These are phyloP conservation scores for Paramuricea clavata DNA, from an alignment of 92 coral and sea anemone genomes.

Conservation along the genomic window DNA sequence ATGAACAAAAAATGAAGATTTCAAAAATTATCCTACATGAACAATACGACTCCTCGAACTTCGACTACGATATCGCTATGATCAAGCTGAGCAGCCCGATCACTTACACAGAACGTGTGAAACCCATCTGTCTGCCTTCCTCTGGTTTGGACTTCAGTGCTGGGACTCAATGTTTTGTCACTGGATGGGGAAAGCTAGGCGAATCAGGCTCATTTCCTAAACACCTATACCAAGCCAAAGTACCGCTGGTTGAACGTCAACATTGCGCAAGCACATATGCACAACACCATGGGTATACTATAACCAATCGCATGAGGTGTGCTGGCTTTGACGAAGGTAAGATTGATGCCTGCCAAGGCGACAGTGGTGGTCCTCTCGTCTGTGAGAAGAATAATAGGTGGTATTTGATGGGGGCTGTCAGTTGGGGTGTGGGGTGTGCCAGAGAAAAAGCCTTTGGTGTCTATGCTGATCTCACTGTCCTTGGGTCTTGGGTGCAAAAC, in stretches of 20 bases:
- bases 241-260: conserved; percentile 23
- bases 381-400: conserved; percentile 55
- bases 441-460: conserved; percentile 55
- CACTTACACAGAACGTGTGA: conserved; percentile 66
- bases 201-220: conserved; percentile 25
- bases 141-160: conserved; percentile 20
- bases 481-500: conserved; percentile 50
- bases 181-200: conserved; percentile 21
- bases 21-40: conserved; percentile 60
- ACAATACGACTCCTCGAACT: conserved; percentile 33
- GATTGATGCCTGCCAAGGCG: conserved; percentile 70
- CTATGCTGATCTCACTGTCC: conserved; percentile 46
- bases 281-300: conserved; percentile 69
- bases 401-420: conserved; percentile 69
- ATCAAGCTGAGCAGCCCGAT: conserved; percentile 63
- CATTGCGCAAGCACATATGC: neutral
- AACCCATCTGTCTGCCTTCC: conserved; percentile 68
- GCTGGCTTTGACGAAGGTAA: conserved; percentile 59
- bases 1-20: conserved; percentile 70
- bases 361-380: conserved; percentile 65
- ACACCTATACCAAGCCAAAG: conserved; percentile 23
- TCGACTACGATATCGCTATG: conserved; percentile 72
- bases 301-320: conserved; percentile 61
- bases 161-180: conserved; percentile 21
- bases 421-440: conserved; percentile 73